phyloP scores from a whole-genome alignment of 2,888 invertebrate species.

The Clepsis dumicolana region DNA sequence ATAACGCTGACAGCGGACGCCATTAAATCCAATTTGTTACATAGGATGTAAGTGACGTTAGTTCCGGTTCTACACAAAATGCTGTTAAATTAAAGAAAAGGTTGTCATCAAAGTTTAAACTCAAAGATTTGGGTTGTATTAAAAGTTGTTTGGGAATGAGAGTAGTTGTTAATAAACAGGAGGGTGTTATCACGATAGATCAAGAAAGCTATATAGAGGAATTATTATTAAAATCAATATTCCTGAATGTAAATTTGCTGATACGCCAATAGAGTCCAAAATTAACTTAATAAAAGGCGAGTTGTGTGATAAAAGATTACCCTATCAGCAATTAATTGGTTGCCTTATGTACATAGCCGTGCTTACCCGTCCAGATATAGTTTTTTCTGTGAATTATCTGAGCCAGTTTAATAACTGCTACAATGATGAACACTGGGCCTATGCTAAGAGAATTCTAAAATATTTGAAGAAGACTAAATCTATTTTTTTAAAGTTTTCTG shows the following conservation, averaged over 20 bases:
- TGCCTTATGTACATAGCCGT: background rate
- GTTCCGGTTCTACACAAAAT: background rate
- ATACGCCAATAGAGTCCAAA: background rate
- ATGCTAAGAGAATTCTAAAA: background rate
- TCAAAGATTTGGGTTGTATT: no score
- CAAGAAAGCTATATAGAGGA: background rate
- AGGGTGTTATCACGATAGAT: background rate
- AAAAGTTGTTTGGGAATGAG: no score
- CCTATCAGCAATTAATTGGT: background rate
- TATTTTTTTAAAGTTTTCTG: background rate
- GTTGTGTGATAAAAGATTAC: background rate
- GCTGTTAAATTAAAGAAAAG: background rate
- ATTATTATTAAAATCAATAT: background rate
- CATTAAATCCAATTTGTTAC: background rate
- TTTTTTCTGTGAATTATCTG: background rate
- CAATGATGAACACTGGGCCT: background rate
- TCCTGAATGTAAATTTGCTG: background rate
- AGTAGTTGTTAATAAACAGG: no score
- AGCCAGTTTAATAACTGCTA: background rate
- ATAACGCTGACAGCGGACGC: background rate
- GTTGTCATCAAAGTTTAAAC: no score
- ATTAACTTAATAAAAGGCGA: background rate
- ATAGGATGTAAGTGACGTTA: background rate
- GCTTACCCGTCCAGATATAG: background rate
- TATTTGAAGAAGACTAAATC: background rate